Evolutionary conservation across 1,140 invertebrate species (phyloP).

Genomic region (Teleopsis dalmanni): DNA sequence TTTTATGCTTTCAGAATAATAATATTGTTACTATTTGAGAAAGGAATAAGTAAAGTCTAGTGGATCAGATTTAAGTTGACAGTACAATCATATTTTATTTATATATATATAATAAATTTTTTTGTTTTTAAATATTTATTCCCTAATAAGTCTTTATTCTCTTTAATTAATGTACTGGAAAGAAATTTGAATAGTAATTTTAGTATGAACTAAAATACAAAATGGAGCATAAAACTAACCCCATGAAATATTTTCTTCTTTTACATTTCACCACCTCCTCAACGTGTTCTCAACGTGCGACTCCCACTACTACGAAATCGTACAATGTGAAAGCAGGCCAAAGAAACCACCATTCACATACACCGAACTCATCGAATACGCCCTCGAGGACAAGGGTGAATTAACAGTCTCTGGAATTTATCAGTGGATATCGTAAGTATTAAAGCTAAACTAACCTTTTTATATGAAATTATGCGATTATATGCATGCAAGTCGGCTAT

Average conservation of each 20-base stretch:
- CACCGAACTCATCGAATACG: constrained; percentile 79
- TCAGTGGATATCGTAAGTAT: constrained; percentile 85
- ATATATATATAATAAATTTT: too few species aligned
- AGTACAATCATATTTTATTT: too few species aligned
- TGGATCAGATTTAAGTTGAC: too few species aligned
- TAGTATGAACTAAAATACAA: constrained; percentile 1
- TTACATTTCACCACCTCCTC: not conserved
- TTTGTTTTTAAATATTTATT: too few species aligned
- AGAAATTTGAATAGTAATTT: not conserved
- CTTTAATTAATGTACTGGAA: too few species aligned
- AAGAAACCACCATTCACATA: constrained; percentile 80
- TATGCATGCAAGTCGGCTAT: too few species aligned
- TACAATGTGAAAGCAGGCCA: constrained; percentile 28
- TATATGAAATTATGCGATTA: too few species aligned
- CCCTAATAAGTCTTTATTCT: too few species aligned
- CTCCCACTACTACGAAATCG: not conserved
- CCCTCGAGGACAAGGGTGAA: constrained; percentile 71
- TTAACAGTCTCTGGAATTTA: constrained; percentile 85
- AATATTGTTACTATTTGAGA: too few species aligned
- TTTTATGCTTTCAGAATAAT: too few species aligned
- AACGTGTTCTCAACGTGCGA: not conserved
- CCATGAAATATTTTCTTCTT: not conserved
- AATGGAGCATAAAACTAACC: not conserved
- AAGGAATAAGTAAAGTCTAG: too few species aligned
- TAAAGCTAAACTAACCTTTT: constrained; percentile 5